Conservation (phyloP, 2,797 vertebrate genomes). For the Sebastolobus altivelis region DNA sequence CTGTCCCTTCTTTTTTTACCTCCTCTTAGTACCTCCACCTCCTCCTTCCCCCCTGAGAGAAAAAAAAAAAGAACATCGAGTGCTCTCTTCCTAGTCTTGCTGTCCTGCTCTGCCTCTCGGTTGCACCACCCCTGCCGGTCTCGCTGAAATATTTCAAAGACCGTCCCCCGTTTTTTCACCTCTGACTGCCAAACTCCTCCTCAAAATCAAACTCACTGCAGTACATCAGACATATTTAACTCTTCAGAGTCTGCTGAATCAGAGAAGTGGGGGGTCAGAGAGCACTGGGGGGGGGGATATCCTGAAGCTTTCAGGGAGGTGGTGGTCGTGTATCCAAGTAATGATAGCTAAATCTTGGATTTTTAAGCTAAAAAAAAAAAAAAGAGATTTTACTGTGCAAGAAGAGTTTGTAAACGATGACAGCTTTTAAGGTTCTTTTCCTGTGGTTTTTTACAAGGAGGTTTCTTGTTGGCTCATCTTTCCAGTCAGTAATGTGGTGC, state of each 20-base stretch:
- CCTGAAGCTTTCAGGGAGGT: conserved; percentile 9
- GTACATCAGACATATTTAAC: conserved; percentile 24
- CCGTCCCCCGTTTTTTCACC: neutral
- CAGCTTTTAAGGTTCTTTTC: conserved; percentile 52
- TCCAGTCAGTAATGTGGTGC: conserved; percentile 38
- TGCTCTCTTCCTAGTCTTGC: conserved; percentile 52
- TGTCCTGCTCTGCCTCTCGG: conserved; percentile 53
- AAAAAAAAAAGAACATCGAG: conserved; percentile 22
- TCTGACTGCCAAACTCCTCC: conserved; percentile 28
- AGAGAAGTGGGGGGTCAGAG: conserved; percentile 4
- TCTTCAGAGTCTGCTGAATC: conserved; percentile 15
- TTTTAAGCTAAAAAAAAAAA: conserved; percentile 38
- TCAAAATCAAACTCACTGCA: conserved; percentile 1
- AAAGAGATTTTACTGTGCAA: conserved; percentile 47
- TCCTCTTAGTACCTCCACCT: conserved; percentile 29
- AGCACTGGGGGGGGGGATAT: neutral
- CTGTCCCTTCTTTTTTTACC: conserved; percentile 20
- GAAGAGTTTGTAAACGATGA: conserved; percentile 51
- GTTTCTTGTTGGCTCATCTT: conserved; percentile 40
- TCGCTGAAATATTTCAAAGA: conserved; percentile 40
- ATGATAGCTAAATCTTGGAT: conserved; percentile 6
- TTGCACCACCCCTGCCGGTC: conserved; percentile 30
- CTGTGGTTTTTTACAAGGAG: conserved; percentile 51
- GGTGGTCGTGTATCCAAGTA: conserved; percentile 2
- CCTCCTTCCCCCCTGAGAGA: conserved; percentile 8